Evolutionary conservation across 1,140 invertebrate genomes (phyloP).

Genomic region (Aradophagus sp.): DNA sequence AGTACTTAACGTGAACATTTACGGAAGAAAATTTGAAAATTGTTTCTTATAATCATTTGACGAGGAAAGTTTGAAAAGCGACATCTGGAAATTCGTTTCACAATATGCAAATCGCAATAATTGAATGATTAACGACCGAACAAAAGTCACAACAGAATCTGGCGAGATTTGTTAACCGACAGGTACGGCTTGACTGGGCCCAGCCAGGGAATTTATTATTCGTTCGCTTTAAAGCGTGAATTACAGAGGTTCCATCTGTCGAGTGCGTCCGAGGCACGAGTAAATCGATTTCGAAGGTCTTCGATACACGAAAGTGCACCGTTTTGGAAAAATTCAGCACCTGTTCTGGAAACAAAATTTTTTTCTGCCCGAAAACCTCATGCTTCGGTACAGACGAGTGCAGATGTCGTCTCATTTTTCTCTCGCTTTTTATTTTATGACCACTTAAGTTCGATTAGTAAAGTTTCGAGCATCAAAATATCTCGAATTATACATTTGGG

Average conservation of each 20-base stretch:
- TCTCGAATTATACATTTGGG: too few species aligned
- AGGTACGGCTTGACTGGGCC: too few species aligned
- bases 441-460: not conserved
- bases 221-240: constrained; percentile 16
- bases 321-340: constrained; percentile 41
- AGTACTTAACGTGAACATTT: too few species aligned
- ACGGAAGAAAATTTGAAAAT: too few species aligned
- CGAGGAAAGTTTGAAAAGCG: too few species aligned
- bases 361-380: constrained; percentile 4
- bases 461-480: too few species aligned
- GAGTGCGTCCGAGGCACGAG: constrained; percentile 6
- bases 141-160: constrained; percentile 12
- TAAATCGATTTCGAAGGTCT: constrained; percentile 42
- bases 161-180: not conserved
- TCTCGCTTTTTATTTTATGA: not conserved
- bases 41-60: too few species aligned
- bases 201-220: too few species aligned
- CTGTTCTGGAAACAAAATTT: constrained; percentile 32
- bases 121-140: constrained; percentile 18
- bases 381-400: constrained; percentile 2
- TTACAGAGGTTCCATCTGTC: constrained; percentile 29
- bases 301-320: constrained; percentile 20
- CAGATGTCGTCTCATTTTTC: constrained; percentile 16
- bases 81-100: too few species aligned
- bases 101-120: not conserved